Conservation (phyloP, 2,113 vertebrate species). For the Peromyscus leucopus region DNA sequence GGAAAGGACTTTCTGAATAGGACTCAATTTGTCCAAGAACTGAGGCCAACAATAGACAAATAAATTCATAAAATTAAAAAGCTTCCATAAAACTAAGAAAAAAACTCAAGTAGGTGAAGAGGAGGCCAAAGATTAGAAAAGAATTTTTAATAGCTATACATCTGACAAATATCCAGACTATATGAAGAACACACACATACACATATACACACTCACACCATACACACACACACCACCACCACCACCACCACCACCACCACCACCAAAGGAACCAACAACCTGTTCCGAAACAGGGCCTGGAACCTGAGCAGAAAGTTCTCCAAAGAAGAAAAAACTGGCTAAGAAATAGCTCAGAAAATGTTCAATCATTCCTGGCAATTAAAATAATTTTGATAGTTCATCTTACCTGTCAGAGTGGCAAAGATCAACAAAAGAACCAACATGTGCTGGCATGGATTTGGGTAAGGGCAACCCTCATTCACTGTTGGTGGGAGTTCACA, state of each 20-base stretch:
- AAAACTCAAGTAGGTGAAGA: background rate
- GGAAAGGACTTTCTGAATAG: background rate
- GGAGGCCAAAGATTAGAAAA: background rate
- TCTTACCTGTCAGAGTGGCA: background rate
- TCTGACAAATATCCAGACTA: background rate
- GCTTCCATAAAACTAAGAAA: background rate
- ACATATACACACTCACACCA: background rate
- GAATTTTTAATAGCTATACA: background rate
- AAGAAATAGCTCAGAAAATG: background rate
- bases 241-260: no score
- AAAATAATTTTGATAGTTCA: background rate
- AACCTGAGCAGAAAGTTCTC: background rate
- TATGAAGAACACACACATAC: background rate
- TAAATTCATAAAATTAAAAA: background rate
- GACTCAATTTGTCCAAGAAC: background rate
- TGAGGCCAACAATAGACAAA: background rate
- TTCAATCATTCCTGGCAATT: no score
- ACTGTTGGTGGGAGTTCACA: background rate
- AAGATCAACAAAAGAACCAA: background rate
- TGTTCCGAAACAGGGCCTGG: background rate
- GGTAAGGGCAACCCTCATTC: background rate
- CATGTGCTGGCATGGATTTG: background rate
- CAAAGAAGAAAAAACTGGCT: background rate
- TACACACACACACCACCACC: background rate
- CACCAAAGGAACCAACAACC: background rate